Evolutionary conservation across 2,113 vertebrate genomes (phyloP).

Genomic region (Peromyscus leucopus): DNA sequence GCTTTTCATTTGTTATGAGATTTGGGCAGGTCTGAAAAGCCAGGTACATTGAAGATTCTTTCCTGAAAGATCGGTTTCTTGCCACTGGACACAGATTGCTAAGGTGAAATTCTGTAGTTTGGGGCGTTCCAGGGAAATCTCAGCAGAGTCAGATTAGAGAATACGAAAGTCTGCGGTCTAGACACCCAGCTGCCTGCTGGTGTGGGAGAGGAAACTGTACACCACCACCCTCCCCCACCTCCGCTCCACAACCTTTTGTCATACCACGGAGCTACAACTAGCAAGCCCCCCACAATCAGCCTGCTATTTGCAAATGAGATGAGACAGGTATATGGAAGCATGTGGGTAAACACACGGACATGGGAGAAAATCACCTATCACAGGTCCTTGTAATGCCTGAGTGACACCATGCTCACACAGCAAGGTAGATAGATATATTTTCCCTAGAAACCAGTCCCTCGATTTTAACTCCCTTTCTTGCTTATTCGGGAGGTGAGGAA

Average conservation of each 20-base stretch:
- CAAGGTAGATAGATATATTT: background rate
- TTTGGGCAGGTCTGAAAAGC: conserved; percentile 45
- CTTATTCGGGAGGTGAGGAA: background rate
- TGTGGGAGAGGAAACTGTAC: background rate
- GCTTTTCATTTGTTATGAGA: background rate
- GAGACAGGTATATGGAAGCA: background rate
- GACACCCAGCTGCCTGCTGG: background rate
- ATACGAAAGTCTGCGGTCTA: background rate
- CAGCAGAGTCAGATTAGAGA: background rate
- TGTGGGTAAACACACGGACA: background rate
- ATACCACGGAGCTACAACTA: rapidly evolving
- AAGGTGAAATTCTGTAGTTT: conserved; percentile 51
- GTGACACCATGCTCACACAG: background rate
- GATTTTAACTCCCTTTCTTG: background rate
- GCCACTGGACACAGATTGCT: conserved; percentile 14
- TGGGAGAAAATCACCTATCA: background rate
- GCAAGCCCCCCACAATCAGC: too few relatives aligned
- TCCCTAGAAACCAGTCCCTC: background rate
- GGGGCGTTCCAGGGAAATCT: background rate
- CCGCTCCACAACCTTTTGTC: background rate
- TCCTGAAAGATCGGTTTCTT: conserved; percentile 56
- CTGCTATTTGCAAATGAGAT: background rate
- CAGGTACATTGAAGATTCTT: background rate
- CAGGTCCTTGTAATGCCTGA: background rate
- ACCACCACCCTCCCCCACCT: too few relatives aligned